Base-by-base conservation (phyloP, 2,113 vertebrate species). In the Hemiprocne comata region DNA sequence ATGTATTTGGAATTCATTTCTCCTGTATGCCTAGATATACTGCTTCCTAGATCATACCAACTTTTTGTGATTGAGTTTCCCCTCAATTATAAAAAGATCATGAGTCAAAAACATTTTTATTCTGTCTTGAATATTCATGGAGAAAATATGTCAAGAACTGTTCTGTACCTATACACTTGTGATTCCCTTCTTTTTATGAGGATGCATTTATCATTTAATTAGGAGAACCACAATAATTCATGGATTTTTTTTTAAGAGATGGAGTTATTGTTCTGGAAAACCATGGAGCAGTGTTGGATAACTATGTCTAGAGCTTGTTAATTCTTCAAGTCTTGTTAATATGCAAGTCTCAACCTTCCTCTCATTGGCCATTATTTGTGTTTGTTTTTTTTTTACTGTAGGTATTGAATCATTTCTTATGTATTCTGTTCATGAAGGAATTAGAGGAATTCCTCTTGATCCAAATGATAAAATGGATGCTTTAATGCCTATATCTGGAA, bases 381-480 rank as follows among this genome's bases (percentile, higher is more conserved):
- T 42, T 42, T 88, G 3, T 85, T 69, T 96, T 48, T 21, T 88
- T 51, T 89, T 87, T 92, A 40, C 58, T 65, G n/a, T 71, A 99
- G 99, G 99, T 81, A 98, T 99, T 91, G 99, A 99, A 80, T 99
- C 99, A 24, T 99, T 99, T 96, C 98, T 99, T 42, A 99, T 99
- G 98, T 99, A 99, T 90, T 99, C 99, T 72, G 98, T 99, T 88
- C 99, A 99, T 70, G 99, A 99, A 98, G 99, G 99, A 90, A 98
- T 99, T 93, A 97, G 99, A 60, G 99, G 99, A 82, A 98, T 99
- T 62, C 98, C 99, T 93, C 98, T 99, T 13, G 99, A 99, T 81
- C 99, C 99, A 66, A 98, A 96, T 93, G 99, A 99, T 96, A 99
- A 99, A 97, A 98, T 95, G 44, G 99, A 99, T 95, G 98, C 99